A percentile compares a stretch with the other conserved stretches of the same genome.
phyloP scores from a whole-genome alignment of 2,888 invertebrate genomes.

The Anoplius nigerrimus region DNA sequence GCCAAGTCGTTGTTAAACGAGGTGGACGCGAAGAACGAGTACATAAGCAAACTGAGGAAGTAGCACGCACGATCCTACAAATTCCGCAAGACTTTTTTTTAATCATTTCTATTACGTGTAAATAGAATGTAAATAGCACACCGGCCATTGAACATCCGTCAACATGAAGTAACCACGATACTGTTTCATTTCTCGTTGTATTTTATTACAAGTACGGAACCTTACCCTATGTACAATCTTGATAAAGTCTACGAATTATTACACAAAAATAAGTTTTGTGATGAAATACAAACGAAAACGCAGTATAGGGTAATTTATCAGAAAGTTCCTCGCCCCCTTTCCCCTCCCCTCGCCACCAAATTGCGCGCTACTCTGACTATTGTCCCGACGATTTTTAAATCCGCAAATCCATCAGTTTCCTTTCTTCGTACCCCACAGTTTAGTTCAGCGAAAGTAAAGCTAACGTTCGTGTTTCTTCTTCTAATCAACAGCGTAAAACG shows the following conservation, averaged over 20 bases:
- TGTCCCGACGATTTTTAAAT: slow-evolving; percentile 28
- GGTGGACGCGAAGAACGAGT: slow-evolving; percentile 80
- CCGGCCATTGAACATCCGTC: slow-evolving; percentile 15
- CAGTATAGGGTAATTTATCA: slow-evolving; percentile 59
- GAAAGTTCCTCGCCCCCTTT: slow-evolving; percentile 24
- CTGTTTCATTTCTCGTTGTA: slow-evolving; percentile 50
- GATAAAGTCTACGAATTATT: slow-evolving; percentile 67
- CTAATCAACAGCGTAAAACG: slow-evolving; percentile 8
- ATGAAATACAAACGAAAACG: slow-evolving; percentile 53
- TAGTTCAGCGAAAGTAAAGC: slow-evolving; percentile 33
- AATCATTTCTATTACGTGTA: slow-evolving; percentile 20
- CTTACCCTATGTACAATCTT: slow-evolving; percentile 69
- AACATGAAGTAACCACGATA: slow-evolving; percentile 10
- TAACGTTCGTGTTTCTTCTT: slow-evolving; percentile 4
- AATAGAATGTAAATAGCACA: slow-evolving; percentile 37
- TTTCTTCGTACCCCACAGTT: slow-evolving; percentile 19
- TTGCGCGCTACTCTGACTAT: slow-evolving; percentile 25
- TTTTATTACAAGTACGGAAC: slow-evolving; percentile 72
- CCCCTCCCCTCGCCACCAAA: not conserved
- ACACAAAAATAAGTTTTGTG: slow-evolving; percentile 70
- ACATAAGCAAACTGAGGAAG: slow-evolving; percentile 61
- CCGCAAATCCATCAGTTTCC: too few species aligned
- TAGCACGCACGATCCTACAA: not conserved
- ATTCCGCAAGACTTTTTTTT: not conserved
- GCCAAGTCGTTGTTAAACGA: slow-evolving; percentile 88